Evolutionary conservation across 2,113 vertebrate genomes (phyloP).

Genomic region (Pantherophis guttatus): DNA sequence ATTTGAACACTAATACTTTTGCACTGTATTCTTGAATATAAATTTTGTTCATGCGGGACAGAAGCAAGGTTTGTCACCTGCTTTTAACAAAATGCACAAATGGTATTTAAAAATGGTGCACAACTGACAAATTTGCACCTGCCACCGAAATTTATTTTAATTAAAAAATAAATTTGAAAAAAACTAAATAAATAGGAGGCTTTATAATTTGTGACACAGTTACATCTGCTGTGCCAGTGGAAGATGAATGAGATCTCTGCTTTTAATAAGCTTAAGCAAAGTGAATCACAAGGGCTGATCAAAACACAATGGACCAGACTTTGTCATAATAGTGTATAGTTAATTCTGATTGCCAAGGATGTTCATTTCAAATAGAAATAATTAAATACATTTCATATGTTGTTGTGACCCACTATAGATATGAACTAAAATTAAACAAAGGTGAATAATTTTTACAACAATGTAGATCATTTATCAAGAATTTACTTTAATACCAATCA

Average conservation of each 20-base stretch:
- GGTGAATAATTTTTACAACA: neutral
- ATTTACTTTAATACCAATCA: neutral
- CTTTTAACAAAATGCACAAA: constrained; percentile 34
- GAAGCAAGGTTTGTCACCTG: neutral
- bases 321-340: neutral
- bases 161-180: neutral
- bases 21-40: constrained; percentile 11
- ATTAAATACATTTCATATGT: neutral
- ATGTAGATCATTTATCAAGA: neutral
- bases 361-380: neutral
- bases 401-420: neutral
- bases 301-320: constrained; percentile 8
- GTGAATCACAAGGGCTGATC: constrained; percentile 2
- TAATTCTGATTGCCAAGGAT: neutral
- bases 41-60: neutral
- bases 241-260: constrained; percentile 36
- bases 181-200: constrained; percentile 1
- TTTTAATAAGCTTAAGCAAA: constrained; percentile 42
- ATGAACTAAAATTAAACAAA: neutral
- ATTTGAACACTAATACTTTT: neutral
- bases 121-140: constrained; percentile 25
- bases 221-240: constrained; percentile 18
- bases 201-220: constrained; percentile 15
- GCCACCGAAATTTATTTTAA: constrained; percentile 39
- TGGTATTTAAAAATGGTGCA: neutral